Conservation (phyloP, 2,888 invertebrate genomes). For the Sarcophaga variegata region DNA sequence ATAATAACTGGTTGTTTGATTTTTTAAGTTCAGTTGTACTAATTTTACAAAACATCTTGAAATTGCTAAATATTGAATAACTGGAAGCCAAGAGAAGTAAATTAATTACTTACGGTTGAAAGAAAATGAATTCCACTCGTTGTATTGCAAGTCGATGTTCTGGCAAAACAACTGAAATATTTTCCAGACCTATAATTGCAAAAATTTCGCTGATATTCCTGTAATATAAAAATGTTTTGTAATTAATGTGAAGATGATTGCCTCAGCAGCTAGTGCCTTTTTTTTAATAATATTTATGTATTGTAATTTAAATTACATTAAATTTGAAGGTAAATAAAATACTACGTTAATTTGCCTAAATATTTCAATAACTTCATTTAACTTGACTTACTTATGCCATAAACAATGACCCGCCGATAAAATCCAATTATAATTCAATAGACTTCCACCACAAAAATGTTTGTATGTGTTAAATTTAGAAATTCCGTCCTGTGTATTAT, state of each 20-base stretch:
- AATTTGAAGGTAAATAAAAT: not conserved
- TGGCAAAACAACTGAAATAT: slow-evolving; percentile 72
- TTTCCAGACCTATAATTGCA: slow-evolving; percentile 76
- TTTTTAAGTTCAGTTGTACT: too few relatives aligned
- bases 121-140: slow-evolving; percentile 75
- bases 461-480: slow-evolving; percentile 62
- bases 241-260: too few relatives aligned
- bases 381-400: slow-evolving; percentile 76
- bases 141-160: slow-evolving; percentile 73
- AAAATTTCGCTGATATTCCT: slow-evolving; percentile 74
- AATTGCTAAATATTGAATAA: too few relatives aligned
- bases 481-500: slow-evolving; percentile 22
- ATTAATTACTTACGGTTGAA: slow-evolving; percentile 76
- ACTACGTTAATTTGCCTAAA: not conserved
- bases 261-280: too few relatives aligned
- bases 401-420: slow-evolving; percentile 80
- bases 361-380: not conserved
- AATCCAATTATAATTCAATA: slow-evolving; percentile 78
- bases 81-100: not conserved
- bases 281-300: not conserved
- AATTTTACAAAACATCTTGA: too few relatives aligned
- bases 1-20: too few relatives aligned
- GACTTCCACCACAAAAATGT: slow-evolving; percentile 81
- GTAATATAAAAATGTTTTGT: slow-evolving; percentile 40
- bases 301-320: not conserved